Evolutionary conservation across 2,797 vertebrate species (phyloP).

Genomic region (Catharus ustulatus): DNA sequence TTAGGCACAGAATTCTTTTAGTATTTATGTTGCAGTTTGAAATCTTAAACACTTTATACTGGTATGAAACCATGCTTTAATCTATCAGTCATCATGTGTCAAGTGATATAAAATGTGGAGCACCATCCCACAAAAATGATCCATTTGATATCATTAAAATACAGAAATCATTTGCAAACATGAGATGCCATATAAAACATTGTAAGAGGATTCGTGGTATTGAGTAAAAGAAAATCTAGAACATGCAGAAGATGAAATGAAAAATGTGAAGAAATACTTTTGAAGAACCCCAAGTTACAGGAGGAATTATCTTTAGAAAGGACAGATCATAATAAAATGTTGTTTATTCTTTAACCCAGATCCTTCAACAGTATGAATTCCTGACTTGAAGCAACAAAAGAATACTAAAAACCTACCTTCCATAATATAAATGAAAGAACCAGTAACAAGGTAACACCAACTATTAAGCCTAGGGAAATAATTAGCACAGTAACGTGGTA

Average conservation of each 20-base stretch:
- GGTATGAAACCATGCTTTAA: neutral
- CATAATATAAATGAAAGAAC: slow-evolving; percentile 86
- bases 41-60: neutral
- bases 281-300: neutral
- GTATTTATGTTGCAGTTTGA: neutral
- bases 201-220: neutral
- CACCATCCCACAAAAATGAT: neutral
- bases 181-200: neutral
- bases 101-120: neutral
- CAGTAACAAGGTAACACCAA: slow-evolving; percentile 84
- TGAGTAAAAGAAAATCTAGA: neutral
- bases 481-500: slow-evolving; percentile 79
- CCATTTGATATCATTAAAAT: neutral
- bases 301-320: neutral
- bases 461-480: slow-evolving; percentile 81
- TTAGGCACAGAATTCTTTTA: neutral
- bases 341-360: neutral
- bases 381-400: neutral
- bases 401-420: slow-evolving; percentile 83
- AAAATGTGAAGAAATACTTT: neutral
- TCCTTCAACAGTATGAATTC: neutral
- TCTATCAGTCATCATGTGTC: neutral
- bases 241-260: neutral
- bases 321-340: neutral
- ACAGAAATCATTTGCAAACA: neutral